These are phyloP conservation scores for Pogonocherus hispidulus DNA, from an alignment of 2,888 invertebrate species.

Conservation along the genomic window DNA sequence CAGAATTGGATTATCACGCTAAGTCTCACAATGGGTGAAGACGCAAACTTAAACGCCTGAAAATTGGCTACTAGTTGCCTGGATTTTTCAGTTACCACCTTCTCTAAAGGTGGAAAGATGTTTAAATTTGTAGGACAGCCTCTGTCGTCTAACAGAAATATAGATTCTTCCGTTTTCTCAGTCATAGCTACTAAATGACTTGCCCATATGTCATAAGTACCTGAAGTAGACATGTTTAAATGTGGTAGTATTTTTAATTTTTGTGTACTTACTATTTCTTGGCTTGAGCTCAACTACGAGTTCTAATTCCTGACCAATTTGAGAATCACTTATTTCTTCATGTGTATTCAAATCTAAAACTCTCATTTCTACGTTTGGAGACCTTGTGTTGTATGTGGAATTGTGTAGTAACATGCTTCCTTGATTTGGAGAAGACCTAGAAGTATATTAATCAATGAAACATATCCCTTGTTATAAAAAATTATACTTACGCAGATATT, in stretches of 20 bases:
- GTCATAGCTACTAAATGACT: constrained; percentile 87
- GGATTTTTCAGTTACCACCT: constrained; percentile 61
- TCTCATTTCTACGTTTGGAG: constrained; percentile 72
- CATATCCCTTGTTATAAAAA: constrained; percentile 1
- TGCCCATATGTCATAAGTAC: constrained; percentile 77
- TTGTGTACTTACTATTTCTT: constrained; percentile 22
- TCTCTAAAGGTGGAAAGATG: constrained; percentile 70
- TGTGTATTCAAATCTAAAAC: constrained; percentile 73
- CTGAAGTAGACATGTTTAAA: constrained; percentile 56
- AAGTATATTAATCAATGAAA: constrained; percentile 36
- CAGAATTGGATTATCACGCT: constrained; percentile 88
- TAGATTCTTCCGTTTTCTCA: constrained; percentile 80
- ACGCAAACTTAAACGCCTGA: constrained; percentile 89
- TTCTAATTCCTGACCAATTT: constrained; percentile 78
- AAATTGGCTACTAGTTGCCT: constrained; percentile 75
- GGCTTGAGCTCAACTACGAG: constrained; percentile 73
- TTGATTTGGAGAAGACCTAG: constrained; percentile 67
- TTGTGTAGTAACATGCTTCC: constrained; percentile 71
- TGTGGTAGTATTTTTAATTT: background rate
- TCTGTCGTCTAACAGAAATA: constrained; percentile 80
- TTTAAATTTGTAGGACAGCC: constrained; percentile 84
- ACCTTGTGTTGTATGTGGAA: constrained; percentile 61
- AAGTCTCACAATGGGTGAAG: constrained; percentile 86
- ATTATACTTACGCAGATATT: constrained; percentile 70
- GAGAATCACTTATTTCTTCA: constrained; percentile 75